A percentile compares a stretch with the other conserved stretches of the same genome.
Evolutionary conservation across 1,140 invertebrate genomes (phyloP).

Genomic region (Heliconius hermathena): DNA sequence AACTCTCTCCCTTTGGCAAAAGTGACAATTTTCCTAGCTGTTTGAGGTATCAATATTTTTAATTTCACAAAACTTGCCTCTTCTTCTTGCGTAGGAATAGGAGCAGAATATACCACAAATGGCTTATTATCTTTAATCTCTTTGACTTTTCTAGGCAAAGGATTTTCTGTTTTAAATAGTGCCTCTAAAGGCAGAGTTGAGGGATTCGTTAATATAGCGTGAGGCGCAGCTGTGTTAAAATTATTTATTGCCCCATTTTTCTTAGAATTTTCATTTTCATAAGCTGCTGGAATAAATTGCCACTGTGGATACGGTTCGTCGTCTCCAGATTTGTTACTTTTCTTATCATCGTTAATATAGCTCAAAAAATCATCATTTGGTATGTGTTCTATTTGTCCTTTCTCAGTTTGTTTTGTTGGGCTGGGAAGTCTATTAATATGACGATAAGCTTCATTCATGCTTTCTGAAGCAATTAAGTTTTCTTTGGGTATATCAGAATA

Average conservation of each 20-base stretch:
- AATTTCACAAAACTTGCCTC: slow-evolving; percentile 64
- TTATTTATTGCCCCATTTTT: slow-evolving; percentile 52
- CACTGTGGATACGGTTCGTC: slow-evolving; percentile 54
- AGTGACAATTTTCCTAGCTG: slow-evolving; percentile 58
- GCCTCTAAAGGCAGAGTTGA: slow-evolving; percentile 85
- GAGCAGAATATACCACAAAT: slow-evolving; percentile 78
- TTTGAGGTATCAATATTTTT: slow-evolving; percentile 63
- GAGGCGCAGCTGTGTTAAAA: slow-evolving; percentile 67
- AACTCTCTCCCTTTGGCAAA: slow-evolving; percentile 73
- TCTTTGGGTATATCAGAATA: slow-evolving; percentile 73
- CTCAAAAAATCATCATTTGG: slow-evolving; percentile 64
- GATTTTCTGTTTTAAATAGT: slow-evolving; percentile 82
- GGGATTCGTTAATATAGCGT: slow-evolving; percentile 75
- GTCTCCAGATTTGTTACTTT: slow-evolving; percentile 52
- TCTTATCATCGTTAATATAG: slow-evolving; percentile 72
- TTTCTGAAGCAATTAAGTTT: slow-evolving; percentile 76
- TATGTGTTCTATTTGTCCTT: slow-evolving; percentile 55
- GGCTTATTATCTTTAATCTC: slow-evolving; percentile 60
- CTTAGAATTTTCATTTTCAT: slow-evolving; percentile 68
- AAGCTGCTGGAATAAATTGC: slow-evolving; percentile 78
- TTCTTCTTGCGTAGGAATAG: slow-evolving; percentile 58
- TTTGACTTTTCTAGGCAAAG: slow-evolving; percentile 52
- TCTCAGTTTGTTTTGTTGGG: slow-evolving; percentile 39
- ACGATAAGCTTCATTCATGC: slow-evolving; percentile 78
- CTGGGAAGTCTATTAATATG: slow-evolving; percentile 62